Conservation (phyloP, 2,797 vertebrate genomes). For the Sebastolobus alascanus region DNA sequence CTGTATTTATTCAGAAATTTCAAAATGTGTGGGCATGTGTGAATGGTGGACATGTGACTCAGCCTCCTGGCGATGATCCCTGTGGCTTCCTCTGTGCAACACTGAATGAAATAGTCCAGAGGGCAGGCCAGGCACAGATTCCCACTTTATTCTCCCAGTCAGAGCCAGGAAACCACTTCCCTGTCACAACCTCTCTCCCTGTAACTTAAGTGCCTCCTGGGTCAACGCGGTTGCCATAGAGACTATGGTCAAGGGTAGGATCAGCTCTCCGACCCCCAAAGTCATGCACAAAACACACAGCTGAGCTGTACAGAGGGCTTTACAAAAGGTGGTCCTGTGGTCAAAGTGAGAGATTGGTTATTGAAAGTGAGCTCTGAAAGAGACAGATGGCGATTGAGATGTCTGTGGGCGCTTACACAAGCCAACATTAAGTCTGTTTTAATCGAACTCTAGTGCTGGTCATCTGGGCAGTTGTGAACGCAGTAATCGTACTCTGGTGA, state of each 20-base stretch:
- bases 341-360: neutral
- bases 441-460: too few relatives aligned
- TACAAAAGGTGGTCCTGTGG: neutral
- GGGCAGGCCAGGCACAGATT: conserved; percentile 47
- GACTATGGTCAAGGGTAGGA: conserved; percentile 52
- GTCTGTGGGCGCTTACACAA: neutral
- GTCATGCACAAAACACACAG: conserved; percentile 28
- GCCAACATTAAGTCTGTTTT: too few relatives aligned
- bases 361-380: neutral
- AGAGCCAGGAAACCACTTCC: conserved; percentile 69
- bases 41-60: conserved; percentile 68
- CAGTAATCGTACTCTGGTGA: too few relatives aligned
- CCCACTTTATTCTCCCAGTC: conserved; percentile 55
- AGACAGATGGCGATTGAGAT: neutral
- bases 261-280: conserved; percentile 7
- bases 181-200: conserved; percentile 51
- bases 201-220: conserved; percentile 66
- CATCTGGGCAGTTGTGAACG: too few relatives aligned
- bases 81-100: conserved; percentile 50
- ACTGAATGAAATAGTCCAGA: conserved; percentile 71
- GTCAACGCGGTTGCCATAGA: conserved; percentile 69
- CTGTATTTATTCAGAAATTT: conserved; percentile 49
- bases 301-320: neutral
- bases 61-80: conserved; percentile 52
- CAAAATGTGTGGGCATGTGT: conserved; percentile 48